These are phyloP conservation scores for Subanguina moxae DNA, from an alignment of 1,140 invertebrate genomes.

Conservation along the genomic window DNA sequence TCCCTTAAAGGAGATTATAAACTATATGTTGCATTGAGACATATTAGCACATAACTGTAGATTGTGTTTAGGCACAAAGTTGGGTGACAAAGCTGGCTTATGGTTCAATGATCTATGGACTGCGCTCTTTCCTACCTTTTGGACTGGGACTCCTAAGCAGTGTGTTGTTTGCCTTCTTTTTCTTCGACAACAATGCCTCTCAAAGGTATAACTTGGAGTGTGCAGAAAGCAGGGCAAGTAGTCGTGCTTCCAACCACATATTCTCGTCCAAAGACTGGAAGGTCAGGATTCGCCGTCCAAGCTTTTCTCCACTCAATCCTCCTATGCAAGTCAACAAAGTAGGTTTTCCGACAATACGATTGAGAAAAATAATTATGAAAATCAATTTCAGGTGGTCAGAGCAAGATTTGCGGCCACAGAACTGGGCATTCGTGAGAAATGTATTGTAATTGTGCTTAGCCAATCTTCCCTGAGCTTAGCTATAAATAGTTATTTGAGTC, in stretches of 20 bases:
- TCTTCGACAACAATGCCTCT: slow-evolving; percentile 5
- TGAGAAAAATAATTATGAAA: not conserved
- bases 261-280: slow-evolving; percentile 19
- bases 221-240: not conserved
- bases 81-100: not conserved
- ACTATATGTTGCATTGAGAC: too few species aligned
- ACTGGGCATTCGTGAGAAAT: slow-evolving; percentile 53
- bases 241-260: not conserved
- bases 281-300: slow-evolving; percentile 13
- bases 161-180: slow-evolving; percentile 15
- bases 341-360: not conserved
- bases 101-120: slow-evolving; percentile 20
- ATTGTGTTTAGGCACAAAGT: too few species aligned
- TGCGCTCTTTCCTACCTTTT: slow-evolving; percentile 17
- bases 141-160: slow-evolving; percentile 15
- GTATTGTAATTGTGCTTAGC: slow-evolving; percentile 53
- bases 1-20: too few species aligned
- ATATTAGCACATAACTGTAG: too few species aligned
- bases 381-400: slow-evolving; percentile 31
- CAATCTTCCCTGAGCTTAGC: slow-evolving; percentile 47
- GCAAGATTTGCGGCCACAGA: slow-evolving; percentile 58
- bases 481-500: slow-evolving; percentile 46
- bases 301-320: not conserved
- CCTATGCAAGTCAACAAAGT: slow-evolving; percentile 4
- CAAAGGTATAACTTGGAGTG: not conserved